Evolutionary conservation across 64 coral and sea anemone genomes (phyloP).

Genomic region (Stylophora pistillata): DNA sequence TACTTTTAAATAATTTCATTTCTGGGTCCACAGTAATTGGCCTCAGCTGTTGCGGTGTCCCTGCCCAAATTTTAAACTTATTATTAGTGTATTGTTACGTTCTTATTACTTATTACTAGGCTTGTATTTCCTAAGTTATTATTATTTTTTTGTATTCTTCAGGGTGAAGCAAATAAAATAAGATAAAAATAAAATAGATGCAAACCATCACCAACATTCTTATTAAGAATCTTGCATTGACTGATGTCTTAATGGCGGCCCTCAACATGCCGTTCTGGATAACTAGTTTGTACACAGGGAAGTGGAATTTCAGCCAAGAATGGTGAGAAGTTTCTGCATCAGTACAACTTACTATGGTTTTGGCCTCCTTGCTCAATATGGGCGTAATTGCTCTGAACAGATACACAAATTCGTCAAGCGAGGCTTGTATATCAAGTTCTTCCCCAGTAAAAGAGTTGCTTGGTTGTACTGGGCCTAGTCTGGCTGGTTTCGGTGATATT

Average conservation of each 20-base stretch:
- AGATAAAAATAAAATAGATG: no score
- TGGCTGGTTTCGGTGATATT: slow-evolving; percentile 46
- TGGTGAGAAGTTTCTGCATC: slow-evolving; percentile 36
- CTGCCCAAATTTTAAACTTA: no score
- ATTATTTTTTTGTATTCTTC: no score
- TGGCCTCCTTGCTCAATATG: slow-evolving; percentile 39
- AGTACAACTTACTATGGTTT: slow-evolving; percentile 26
- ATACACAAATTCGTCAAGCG: slow-evolving; percentile 55
- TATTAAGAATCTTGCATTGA: no score
- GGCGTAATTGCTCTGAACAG: slow-evolving; percentile 51
- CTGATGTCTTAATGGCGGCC: not conserved
- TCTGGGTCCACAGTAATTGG: no score
- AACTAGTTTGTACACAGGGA: slow-evolving; percentile 5
- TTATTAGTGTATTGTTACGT: no score
- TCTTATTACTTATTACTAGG: no score
- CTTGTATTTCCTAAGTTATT: no score
- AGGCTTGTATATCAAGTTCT: slow-evolving; percentile 36
- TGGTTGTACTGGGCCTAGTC: slow-evolving; percentile 27
- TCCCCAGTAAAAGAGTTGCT: slow-evolving; percentile 32
- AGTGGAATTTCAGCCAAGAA: slow-evolving; percentile 6
- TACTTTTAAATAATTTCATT: no score
- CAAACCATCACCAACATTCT: no score
- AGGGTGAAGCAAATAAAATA: no score
- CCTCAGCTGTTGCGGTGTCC: no score
- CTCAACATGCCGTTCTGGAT: slow-evolving; percentile 70